Conservation (phyloP, 2,797 vertebrate species). For the Gymnopithys bicolor region DNA sequence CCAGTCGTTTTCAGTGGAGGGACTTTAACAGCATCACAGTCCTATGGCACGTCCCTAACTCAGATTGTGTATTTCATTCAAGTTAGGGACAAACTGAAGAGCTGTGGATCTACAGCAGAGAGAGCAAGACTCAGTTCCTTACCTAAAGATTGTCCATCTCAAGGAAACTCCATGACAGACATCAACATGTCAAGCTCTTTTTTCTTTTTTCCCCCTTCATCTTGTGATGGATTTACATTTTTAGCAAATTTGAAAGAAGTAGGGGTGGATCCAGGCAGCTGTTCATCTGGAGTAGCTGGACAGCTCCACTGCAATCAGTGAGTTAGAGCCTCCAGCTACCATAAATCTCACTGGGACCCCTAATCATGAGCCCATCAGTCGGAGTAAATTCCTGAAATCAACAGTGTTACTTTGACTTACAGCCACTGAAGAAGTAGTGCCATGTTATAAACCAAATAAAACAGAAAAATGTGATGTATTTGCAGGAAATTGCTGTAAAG, state of each 20-base stretch:
- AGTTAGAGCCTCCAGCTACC: background rate
- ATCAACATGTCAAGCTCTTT: background rate
- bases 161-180: background rate
- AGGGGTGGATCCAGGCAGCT: background rate
- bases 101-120: background rate
- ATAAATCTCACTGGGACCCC: background rate
- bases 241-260: background rate
- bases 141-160: background rate
- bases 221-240: background rate
- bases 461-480: background rate
- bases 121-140: background rate
- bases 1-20: background rate
- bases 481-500: background rate
- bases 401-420: background rate
- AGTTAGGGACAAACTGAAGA: background rate
- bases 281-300: background rate
- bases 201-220: background rate
- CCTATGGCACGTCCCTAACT: background rate
- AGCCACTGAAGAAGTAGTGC: background rate
- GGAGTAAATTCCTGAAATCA: background rate
- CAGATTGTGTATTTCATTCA: background rate
- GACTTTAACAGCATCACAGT: background rate
- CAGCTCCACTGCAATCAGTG: background rate
- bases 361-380: rapidly evolving
- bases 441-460: background rate